These are phyloP conservation scores for Lineus longissimus DNA, from an alignment of 1,140 invertebrate genomes.

Conservation along the genomic window DNA sequence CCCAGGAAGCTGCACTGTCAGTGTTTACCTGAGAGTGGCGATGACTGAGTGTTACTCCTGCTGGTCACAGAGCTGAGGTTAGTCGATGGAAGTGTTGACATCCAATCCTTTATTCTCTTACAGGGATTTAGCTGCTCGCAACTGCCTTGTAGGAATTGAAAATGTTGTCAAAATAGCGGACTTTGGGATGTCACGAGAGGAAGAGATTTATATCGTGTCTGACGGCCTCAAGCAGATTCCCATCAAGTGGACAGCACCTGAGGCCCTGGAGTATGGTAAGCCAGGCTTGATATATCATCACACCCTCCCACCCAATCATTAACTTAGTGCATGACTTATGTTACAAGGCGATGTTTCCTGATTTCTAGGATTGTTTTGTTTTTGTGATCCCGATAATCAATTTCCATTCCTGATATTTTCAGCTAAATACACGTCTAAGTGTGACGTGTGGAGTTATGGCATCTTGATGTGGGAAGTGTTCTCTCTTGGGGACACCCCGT, in stretches of 20 bases:
- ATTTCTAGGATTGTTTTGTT: no score
- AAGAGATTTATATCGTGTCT: constrained; percentile 94
- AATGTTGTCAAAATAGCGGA: constrained; percentile 90
- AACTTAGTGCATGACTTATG: no score
- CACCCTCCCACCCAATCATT: background rate
- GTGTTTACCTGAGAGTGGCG: no score
- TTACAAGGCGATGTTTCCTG: no score
- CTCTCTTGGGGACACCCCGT: constrained; percentile 86
- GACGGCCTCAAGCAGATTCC: constrained; percentile 98
- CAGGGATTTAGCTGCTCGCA: constrained; percentile 88
- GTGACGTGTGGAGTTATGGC: constrained; percentile 98
- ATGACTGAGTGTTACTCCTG: no score
- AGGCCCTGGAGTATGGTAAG: constrained; percentile 90
- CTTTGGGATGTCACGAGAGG: constrained; percentile 96
- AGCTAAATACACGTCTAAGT: constrained; percentile 92
- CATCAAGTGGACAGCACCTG: constrained; percentile 96
- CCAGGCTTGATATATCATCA: constrained; percentile 4
- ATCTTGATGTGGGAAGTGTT: constrained; percentile 97
- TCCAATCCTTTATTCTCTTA: constrained; percentile 11
- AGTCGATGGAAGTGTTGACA: background rate
- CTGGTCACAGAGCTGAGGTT: no score
- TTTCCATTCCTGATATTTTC: constrained; percentile 11
- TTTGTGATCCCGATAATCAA: no score
- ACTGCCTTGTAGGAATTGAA: constrained; percentile 83
- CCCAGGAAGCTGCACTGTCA: no score